Evolutionary conservation across 2,888 invertebrate genomes (phyloP).

Genomic region (Furcula furcula): DNA sequence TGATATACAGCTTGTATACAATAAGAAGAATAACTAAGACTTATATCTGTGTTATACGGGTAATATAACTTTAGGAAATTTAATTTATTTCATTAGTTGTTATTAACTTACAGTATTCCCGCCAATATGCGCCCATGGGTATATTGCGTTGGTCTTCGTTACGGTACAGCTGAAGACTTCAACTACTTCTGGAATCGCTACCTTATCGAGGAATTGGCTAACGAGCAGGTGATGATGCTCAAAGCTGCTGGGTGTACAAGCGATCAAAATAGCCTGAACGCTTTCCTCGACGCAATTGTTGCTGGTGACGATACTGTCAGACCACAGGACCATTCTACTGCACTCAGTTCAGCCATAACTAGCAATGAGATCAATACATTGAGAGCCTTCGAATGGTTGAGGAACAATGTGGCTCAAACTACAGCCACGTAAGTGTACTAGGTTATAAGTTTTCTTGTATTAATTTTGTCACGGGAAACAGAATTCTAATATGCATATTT

Average conservation of each 20-base stretch:
- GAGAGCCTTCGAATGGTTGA: conserved; percentile 79
- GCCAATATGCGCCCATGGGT: conserved; percentile 84
- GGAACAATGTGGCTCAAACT: conserved; percentile 38
- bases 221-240: conserved; percentile 86
- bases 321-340: conserved; percentile 63
- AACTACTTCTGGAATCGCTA: conserved; percentile 84
- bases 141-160: conserved; percentile 87
- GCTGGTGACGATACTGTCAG: conserved; percentile 48
- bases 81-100: too few relatives aligned
- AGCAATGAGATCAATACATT: conserved; percentile 80
- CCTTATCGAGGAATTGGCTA: conserved; percentile 80
- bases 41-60: too few relatives aligned
- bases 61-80: too few relatives aligned
- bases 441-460: neutral
- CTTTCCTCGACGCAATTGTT: conserved; percentile 50
- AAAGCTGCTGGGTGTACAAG: conserved; percentile 86
- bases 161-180: conserved; percentile 84
- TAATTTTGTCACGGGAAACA: too few relatives aligned
- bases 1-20: too few relatives aligned
- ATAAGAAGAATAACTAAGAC: too few relatives aligned
- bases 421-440: conserved; percentile 5
- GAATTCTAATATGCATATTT: too few relatives aligned
- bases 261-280: conserved; percentile 54
- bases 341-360: conserved; percentile 71
- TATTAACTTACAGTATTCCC: conserved; percentile 49